Evolutionary conservation across 2,797 vertebrate species (phyloP).

Genomic region (Sebastes itinus): DNA sequence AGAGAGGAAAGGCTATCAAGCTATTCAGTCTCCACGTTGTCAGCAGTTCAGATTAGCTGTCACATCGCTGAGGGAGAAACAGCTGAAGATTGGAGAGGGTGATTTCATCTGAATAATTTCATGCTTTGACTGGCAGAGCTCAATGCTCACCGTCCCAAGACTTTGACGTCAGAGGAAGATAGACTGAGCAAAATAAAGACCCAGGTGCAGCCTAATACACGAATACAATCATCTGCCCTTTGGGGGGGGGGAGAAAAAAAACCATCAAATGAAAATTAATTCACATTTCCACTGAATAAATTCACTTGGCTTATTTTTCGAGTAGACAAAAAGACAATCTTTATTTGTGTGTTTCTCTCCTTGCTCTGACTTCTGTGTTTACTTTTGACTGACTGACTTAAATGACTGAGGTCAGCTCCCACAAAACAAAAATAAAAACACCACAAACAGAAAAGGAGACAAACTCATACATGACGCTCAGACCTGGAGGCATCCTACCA

Average conservation of each 20-base stretch:
- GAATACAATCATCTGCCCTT: conserved; percentile 52
- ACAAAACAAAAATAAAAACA: conserved; percentile 60
- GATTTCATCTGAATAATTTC: conserved; percentile 81
- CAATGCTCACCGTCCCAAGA: conserved; percentile 43
- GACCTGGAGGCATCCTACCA: conserved; percentile 76
- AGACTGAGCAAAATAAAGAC: conserved; percentile 43
- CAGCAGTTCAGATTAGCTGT: conserved; percentile 76
- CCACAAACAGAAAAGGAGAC: conserved; percentile 76
- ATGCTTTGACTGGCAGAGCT: conserved; percentile 76
- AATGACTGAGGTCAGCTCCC: conserved; percentile 71
- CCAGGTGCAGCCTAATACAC: conserved; percentile 40
- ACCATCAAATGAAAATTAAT: conserved; percentile 39
- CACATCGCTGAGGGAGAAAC: conserved; percentile 67
- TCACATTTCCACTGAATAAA: conserved; percentile 55
- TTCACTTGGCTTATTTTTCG: conserved; percentile 42
- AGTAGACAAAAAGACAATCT: conserved; percentile 83
- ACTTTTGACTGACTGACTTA: conserved; percentile 69
- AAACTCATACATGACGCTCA: conserved; percentile 78
- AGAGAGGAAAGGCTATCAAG: conserved; percentile 63
- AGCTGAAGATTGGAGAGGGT: conserved; percentile 66
- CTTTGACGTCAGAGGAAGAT: conserved; percentile 56
- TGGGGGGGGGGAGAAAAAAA: fast-evolving
- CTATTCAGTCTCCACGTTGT: conserved; percentile 60
- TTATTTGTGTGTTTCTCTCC: conserved; percentile 83
- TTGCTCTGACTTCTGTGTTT: conserved; percentile 74